Evolutionary conservation across 2,113 vertebrate species (phyloP).

Genomic region (Lepidothrix coronata): DNA sequence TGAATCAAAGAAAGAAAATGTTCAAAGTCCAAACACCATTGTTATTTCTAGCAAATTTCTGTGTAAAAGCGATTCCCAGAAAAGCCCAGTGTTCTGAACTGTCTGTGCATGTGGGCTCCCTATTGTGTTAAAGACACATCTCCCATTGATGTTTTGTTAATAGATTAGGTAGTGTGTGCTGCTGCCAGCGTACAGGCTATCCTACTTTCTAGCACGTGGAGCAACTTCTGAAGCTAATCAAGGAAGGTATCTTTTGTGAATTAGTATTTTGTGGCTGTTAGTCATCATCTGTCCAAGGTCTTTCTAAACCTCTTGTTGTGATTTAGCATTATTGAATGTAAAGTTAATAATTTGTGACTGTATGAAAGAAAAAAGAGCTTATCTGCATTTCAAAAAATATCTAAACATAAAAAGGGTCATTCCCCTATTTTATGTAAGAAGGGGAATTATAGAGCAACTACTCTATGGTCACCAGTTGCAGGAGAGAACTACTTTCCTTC

Average conservation of each 20-base stretch:
- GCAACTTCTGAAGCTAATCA: neutral
- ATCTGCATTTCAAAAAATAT: neutral
- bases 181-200: neutral
- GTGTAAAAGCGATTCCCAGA: neutral
- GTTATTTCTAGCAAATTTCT: neutral
- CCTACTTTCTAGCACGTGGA: neutral
- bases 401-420: neutral
- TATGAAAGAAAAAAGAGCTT: neutral
- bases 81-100: neutral
- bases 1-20: neutral
- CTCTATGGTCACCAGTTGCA: neutral
- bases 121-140: neutral
- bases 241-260: neutral
- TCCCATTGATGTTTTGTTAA: neutral
- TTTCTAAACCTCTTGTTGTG: neutral
- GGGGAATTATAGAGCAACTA: neutral
- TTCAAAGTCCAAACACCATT: neutral
- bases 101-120: neutral
- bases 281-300: neutral
- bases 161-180: neutral
- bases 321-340: neutral
- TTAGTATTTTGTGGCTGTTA: neutral
- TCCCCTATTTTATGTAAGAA: neutral
- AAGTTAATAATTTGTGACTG: neutral
- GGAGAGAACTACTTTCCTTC: neutral